phyloP scores from a whole-genome alignment of 2,888 invertebrate species.

The Pollenia griseotomentosa region DNA sequence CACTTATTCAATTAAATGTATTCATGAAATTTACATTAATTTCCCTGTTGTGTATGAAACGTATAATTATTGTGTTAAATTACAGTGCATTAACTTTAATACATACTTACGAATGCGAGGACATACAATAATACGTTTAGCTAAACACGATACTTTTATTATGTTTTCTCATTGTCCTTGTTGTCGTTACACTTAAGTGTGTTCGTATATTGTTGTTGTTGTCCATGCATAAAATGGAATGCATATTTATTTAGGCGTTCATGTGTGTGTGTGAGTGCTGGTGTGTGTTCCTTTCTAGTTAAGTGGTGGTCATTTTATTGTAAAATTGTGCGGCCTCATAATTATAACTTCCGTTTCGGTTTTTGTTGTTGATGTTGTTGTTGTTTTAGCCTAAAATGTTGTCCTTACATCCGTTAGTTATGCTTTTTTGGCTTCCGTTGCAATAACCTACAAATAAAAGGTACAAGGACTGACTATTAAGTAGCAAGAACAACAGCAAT shows the following conservation, averaged over 20 bases:
- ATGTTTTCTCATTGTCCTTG: slow-evolving; percentile 55
- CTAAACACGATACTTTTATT: slow-evolving; percentile 35
- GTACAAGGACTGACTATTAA: slow-evolving; percentile 42
- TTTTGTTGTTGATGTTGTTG: slow-evolving; percentile 52
- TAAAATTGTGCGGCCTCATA: slow-evolving; percentile 74
- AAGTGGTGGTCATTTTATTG: slow-evolving; percentile 75
- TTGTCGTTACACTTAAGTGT: slow-evolving; percentile 61
- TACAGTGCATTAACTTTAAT: slow-evolving; percentile 72
- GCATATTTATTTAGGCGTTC: background rate
- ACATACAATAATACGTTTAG: slow-evolving; percentile 15
- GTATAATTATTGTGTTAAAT: slow-evolving; percentile 72
- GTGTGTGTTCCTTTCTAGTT: slow-evolving; percentile 26
- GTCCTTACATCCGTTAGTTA: slow-evolving; percentile 69
- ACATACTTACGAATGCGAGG: slow-evolving; percentile 21
- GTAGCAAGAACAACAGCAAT: slow-evolving; percentile 21
- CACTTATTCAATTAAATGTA: slow-evolving; percentile 77
- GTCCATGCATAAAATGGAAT: slow-evolving; percentile 56
- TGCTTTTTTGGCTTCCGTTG: slow-evolving; percentile 69
- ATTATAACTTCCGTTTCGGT: slow-evolving; percentile 82
- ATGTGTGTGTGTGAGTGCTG: background rate
- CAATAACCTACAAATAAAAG: slow-evolving; percentile 66
- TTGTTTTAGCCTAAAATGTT: slow-evolving; percentile 64
- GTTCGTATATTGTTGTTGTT: slow-evolving; percentile 59
- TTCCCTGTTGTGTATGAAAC: slow-evolving; percentile 53
- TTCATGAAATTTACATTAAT: slow-evolving; percentile 52